phyloP scores from a whole-genome alignment of 2,888 invertebrate genomes.

The Seira sanloemensis region DNA sequence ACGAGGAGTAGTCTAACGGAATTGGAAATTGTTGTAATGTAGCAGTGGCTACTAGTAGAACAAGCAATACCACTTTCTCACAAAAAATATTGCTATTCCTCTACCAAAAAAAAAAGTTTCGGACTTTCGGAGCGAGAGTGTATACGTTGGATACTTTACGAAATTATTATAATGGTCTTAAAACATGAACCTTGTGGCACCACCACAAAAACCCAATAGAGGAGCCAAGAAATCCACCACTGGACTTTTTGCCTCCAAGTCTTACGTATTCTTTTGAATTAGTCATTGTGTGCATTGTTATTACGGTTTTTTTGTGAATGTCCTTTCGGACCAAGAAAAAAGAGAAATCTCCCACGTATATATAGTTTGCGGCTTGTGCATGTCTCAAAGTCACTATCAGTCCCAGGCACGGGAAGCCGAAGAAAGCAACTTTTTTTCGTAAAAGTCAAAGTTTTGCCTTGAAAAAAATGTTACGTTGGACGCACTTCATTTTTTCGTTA shows the following conservation, averaged over 20 bases:
- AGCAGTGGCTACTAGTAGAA: constrained; percentile 13
- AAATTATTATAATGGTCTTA: constrained; percentile 60
- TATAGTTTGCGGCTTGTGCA: not conserved
- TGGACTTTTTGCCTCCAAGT: not conserved
- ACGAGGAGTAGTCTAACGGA: constrained; percentile 8
- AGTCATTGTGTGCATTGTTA: not conserved
- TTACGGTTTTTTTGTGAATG: not conserved
- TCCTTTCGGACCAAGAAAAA: not conserved
- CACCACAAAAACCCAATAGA: constrained; percentile 9
- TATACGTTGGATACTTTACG: constrained; percentile 32
- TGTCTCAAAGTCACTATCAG: not conserved
- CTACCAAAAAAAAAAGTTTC: not conserved
- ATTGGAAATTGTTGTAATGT: constrained; percentile 42
- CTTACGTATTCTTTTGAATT: not conserved
- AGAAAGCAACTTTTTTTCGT: constrained; percentile 21
- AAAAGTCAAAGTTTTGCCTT: not conserved
- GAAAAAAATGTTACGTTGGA: constrained; percentile 1
- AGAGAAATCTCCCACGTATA: not conserved
- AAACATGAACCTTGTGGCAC: constrained; percentile 53
- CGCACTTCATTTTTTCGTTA: not conserved
- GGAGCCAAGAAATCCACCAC: not conserved
- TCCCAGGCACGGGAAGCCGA: not conserved
- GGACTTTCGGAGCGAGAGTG: constrained; percentile 31
- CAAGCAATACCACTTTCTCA: constrained; percentile 28
- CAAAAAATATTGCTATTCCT: constrained; percentile 24